Evolutionary conservation across 2,888 invertebrate species (phyloP).

Genomic region (Nesidiocoris tenuis): DNA sequence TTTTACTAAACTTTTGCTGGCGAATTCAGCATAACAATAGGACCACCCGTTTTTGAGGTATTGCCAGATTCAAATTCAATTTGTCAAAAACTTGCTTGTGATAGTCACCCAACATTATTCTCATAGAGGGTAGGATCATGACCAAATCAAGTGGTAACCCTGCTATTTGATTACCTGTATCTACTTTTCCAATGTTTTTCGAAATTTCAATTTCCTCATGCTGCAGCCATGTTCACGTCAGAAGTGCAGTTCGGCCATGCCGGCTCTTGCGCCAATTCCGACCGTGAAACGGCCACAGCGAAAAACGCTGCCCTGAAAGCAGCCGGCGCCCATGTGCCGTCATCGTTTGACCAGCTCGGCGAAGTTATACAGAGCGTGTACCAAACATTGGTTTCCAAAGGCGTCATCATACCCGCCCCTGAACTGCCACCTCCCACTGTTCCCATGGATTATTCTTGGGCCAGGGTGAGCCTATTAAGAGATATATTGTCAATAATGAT

Average conservation of each 20-base stretch:
- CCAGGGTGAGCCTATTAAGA: conserved; percentile 64
- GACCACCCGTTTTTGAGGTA: too few species aligned
- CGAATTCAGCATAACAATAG: too few species aligned
- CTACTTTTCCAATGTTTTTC: not conserved
- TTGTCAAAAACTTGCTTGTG: too few species aligned
- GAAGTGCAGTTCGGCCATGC: conserved; percentile 99
- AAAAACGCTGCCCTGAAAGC: conserved; percentile 83
- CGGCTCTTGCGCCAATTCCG: conserved; percentile 94
- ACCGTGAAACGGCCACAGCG: conserved; percentile 85
- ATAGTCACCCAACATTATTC: too few species aligned
- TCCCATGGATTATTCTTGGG: conserved; percentile 99
- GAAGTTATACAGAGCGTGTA: conserved; percentile 74
- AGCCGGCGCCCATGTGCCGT: conserved; percentile 87
- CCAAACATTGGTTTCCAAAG: conserved; percentile 72
- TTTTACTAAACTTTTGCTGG: too few species aligned
- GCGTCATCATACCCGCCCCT: conserved; percentile 80
- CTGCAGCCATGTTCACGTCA: conserved; percentile 74
- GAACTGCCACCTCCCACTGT: conserved; percentile 98
- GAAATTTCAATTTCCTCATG: conserved; percentile 16
- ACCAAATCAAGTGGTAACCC: too few species aligned
- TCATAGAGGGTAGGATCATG: too few species aligned
- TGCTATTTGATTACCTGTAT: too few species aligned
- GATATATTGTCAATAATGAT: too few species aligned
- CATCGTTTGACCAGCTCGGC: conserved; percentile 89
- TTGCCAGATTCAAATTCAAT: too few species aligned